Evolutionary conservation across 2,888 invertebrate genomes (phyloP).

Genomic region (Polymixis lichenea): DNA sequence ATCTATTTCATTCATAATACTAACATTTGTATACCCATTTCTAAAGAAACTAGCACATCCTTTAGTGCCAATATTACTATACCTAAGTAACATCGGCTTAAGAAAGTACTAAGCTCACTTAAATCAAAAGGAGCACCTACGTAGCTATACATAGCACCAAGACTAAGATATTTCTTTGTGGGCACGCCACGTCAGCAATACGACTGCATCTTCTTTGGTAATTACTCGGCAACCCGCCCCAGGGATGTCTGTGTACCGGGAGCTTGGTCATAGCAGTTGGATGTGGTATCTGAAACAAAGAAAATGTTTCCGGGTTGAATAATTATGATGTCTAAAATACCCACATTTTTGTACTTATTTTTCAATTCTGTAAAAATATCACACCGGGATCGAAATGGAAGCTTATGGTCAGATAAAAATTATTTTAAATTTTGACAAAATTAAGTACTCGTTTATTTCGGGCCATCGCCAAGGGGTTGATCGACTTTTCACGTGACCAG

Average conservation of each 20-base stretch:
- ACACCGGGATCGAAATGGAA: not conserved
- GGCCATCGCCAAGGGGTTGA: too few species aligned
- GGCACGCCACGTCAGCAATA: conserved; percentile 71
- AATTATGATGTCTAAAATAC: not conserved
- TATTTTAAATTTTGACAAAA: not conserved
- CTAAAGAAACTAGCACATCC: not conserved
- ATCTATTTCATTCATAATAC: not conserved
- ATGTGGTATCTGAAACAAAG: conserved; percentile 50
- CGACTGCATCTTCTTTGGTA: conserved; percentile 75
- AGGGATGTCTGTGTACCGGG: conserved; percentile 56
- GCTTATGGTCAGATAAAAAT: too few species aligned
- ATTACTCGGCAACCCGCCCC: conserved; percentile 73
- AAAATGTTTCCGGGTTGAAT: too few species aligned
- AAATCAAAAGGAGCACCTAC: conserved; percentile 43
- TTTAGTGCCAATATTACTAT: not conserved
- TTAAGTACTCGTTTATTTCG: too few species aligned
- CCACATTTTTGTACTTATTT: too few species aligned
- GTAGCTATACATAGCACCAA: conserved; percentile 23
- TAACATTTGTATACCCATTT: not conserved
- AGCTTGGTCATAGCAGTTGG: conserved; percentile 17
- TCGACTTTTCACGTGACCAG: too few species aligned
- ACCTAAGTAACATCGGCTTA: not conserved
- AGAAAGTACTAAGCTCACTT: conserved; percentile 31
- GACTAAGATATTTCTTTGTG: conserved; percentile 62
- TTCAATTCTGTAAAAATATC: too few species aligned